Evolutionary conservation across 2,888 invertebrate species (phyloP).

Genomic region (Tenthredo mesomela): DNA sequence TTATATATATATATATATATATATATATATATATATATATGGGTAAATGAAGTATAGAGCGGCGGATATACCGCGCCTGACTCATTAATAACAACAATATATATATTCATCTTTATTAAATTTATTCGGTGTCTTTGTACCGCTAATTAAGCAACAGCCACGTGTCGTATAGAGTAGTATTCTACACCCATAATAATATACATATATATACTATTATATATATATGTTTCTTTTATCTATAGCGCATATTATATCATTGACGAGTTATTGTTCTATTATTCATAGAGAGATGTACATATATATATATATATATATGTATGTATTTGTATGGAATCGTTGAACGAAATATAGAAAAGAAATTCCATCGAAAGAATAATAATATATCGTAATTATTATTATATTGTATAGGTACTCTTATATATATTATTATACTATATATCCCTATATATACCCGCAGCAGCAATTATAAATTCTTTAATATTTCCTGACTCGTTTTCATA

Average conservation of each 20-base stretch:
- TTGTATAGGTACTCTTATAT: too few species aligned
- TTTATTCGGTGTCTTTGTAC: slow-evolving; percentile 47
- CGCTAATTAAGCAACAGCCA: slow-evolving; percentile 32
- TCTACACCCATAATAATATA: background rate
- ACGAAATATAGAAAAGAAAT: slow-evolving; percentile 20
- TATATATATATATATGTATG: too few species aligned
- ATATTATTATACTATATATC: too few species aligned
- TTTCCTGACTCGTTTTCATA: background rate
- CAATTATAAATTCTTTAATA: background rate
- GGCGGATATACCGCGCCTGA: slow-evolving; percentile 42
- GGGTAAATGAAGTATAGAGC: background rate
- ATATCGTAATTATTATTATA: background rate
- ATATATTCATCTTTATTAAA: slow-evolving; percentile 25
- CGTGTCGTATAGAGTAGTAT: background rate
- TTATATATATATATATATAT: too few species aligned
- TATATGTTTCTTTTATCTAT: slow-evolving; percentile 38
- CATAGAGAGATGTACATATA: too few species aligned
- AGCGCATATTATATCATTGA: too few species aligned
- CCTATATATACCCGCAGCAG: background rate
- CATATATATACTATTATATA: too few species aligned
- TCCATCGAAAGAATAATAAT: background rate
- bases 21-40: too few species aligned
- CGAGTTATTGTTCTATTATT: background rate
- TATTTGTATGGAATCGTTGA: background rate
- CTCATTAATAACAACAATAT: slow-evolving; percentile 41